These are phyloP conservation scores for Cavia aperea DNA, from an alignment of 2,113 vertebrate species.

Conservation along the genomic window DNA sequence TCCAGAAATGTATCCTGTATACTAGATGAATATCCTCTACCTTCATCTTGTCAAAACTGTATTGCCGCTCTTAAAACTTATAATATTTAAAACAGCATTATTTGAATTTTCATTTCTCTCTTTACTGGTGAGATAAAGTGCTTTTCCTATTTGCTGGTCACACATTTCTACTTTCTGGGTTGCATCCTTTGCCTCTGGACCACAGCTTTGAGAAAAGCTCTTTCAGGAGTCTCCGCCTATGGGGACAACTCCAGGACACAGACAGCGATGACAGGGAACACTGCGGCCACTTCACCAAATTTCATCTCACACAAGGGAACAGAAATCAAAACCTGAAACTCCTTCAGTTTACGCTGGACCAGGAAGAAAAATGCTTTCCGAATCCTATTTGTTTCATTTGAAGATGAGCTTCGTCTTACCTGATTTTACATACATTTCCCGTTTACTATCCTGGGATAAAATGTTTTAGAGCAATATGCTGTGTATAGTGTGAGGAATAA, in stretches of 20 bases:
- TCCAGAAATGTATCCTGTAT: not conserved
- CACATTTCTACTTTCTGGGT: not conserved
- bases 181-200: not conserved
- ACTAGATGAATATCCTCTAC: not conserved
- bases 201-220: not conserved
- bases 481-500: conserved; percentile 9
- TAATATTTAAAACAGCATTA: not conserved
- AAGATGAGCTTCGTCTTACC: not conserved
- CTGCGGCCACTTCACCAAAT: not conserved
- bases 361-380: not conserved
- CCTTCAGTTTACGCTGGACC: not conserved
- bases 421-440: conserved; percentile 7
- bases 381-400: not conserved
- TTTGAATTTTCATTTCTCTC: not conserved
- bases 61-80: not conserved
- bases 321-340: not conserved
- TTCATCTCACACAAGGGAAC: not conserved
- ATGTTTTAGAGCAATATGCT: conserved; percentile 2
- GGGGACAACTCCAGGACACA: not conserved
- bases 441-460: not conserved
- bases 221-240: not conserved
- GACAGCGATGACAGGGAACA: too few species aligned
- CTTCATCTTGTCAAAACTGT: not conserved
- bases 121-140: not conserved
- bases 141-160: not conserved